Evolutionary conservation across 2,113 vertebrate genomes (phyloP), one percentile per base, ranked within the genome.

Genomic region (Stigmatopora argus): DNA sequence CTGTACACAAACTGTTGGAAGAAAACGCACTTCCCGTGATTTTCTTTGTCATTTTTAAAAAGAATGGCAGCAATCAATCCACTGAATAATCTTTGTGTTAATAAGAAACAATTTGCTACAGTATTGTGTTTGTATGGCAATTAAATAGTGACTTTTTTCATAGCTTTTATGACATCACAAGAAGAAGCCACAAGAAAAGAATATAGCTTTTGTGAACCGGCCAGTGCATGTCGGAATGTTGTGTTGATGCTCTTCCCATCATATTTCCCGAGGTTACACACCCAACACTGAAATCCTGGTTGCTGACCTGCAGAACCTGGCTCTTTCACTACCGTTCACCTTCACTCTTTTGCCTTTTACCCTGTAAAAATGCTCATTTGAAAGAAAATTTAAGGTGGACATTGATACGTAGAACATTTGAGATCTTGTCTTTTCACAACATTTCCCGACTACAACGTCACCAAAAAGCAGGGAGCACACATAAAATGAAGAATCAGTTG

Each of bases 21-120:
- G 84, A 87, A 89, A 90, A 90, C 88, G 79, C 84, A 83, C 59
- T 23, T 89, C 67, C 78, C 72, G 64, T 81, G 80, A 76, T 90
- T 89, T 88, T 89, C 85, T 85, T 87, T 68, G 79, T 89, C 72
- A 75, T 89, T 87, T 86, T 52, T 85, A 90, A 91, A 90, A 92
- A 90, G 77, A 91, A 91, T 90, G 91, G 88, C 90, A 92, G 91
- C 89, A 89, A 89, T 91, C 87, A 90, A 91, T 87, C 79, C 90
- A 90, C 85, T 87, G 84, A 91, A 88, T 89, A 82, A 89, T 89
- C 83, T 71, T 81, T 83, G 86, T 90, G 88, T 89, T 90, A 91
- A 89, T 89, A 90, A 91, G 92, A 90, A 92, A 93, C 92, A 82
- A 89, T 91, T 89, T 91, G 90, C 92, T 95, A 95, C 93, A 95